phyloP scores from a whole-genome alignment of 53 echinoderm and acorn worm species.

The Astropecten irregularis region DNA sequence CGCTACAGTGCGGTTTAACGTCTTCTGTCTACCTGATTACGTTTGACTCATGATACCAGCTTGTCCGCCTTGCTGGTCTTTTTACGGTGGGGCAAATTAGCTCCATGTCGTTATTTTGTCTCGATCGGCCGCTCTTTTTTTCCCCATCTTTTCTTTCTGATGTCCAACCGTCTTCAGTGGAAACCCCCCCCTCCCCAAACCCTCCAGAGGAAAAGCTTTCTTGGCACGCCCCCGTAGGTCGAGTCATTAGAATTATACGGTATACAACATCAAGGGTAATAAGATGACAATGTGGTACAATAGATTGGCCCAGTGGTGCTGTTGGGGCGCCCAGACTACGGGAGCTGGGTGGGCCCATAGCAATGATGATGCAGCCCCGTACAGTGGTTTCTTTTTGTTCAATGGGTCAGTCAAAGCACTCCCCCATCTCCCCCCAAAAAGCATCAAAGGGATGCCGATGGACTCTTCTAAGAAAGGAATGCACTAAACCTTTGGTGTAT shows the following conservation, averaged over 20 bases:
- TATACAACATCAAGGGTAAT: slow-evolving; percentile 47
- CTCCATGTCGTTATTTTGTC: background rate
- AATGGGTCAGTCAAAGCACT: too few relatives aligned
- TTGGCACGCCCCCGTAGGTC: slow-evolving; percentile 5
- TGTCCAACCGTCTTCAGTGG: background rate
- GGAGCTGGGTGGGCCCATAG: background rate
- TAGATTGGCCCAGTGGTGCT: background rate
- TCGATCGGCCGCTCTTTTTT: background rate
- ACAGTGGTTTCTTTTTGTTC: background rate
- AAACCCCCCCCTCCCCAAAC: background rate
- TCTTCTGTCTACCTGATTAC: slow-evolving; percentile 5
- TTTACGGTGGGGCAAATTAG: slow-evolving; percentile 42
- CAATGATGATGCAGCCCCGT: too few relatives aligned
- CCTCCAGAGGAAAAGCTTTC: slow-evolving; percentile 7
- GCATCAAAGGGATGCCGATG: slow-evolving; percentile 36
- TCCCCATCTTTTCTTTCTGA: background rate
- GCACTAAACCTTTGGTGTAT: slow-evolving; percentile 3
- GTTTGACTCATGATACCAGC: background rate
- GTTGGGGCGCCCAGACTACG: background rate
- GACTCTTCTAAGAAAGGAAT: background rate
- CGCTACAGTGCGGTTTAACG: background rate
- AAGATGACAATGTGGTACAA: slow-evolving; percentile 21
- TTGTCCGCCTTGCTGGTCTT: slow-evolving; percentile 35
- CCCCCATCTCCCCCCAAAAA: background rate
- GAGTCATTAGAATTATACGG: slow-evolving; percentile 42